phyloP scores from a whole-genome alignment of 2,888 invertebrate species.

The Caenorhabditis sp. region DNA sequence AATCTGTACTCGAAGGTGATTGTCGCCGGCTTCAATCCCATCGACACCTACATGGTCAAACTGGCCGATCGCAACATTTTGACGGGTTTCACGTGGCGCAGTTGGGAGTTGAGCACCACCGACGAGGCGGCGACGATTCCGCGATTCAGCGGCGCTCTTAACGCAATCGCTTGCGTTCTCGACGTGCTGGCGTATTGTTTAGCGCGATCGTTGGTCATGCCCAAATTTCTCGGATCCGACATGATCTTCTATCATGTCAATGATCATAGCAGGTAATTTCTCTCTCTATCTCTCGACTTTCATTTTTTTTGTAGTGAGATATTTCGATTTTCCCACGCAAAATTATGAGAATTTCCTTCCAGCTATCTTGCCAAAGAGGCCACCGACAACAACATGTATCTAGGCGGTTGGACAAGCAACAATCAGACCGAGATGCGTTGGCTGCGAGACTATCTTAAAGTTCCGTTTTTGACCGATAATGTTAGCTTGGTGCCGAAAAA shows the following conservation, averaged over 20 bases:
- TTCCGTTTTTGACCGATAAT: slow-evolving; percentile 37
- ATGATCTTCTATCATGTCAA: slow-evolving; percentile 38
- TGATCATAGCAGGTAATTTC: slow-evolving; percentile 29
- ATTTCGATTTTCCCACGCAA: not conserved
- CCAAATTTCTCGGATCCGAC: slow-evolving; percentile 35
- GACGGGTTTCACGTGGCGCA: slow-evolving; percentile 36
- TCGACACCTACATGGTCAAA: slow-evolving; percentile 31
- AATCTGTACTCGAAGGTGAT: slow-evolving; percentile 35
- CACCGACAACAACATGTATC: slow-evolving; percentile 29
- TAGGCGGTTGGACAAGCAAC: slow-evolving; percentile 35
- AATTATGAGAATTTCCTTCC: slow-evolving; percentile 1
- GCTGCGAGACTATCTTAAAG: slow-evolving; percentile 25
- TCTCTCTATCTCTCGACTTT: no score
- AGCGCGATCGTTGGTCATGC: slow-evolving; percentile 19
- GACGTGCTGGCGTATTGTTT: slow-evolving; percentile 19
- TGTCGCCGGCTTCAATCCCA: slow-evolving; percentile 33
- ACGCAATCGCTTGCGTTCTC: slow-evolving; percentile 22
- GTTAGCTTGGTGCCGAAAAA: slow-evolving; percentile 18
- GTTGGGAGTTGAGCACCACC: slow-evolving; percentile 33
- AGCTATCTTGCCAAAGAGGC: slow-evolving; percentile 24
- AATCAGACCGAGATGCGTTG: slow-evolving; percentile 20
- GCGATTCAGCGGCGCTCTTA: slow-evolving; percentile 15
- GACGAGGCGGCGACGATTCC: slow-evolving; percentile 23
- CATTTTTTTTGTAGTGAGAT: no score
- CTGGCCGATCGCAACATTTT: slow-evolving; percentile 31